Evolutionary conservation across 2,888 invertebrate species (phyloP), one percentile per base, ranked within the genome.

Genomic region (Elmis aenea): DNA sequence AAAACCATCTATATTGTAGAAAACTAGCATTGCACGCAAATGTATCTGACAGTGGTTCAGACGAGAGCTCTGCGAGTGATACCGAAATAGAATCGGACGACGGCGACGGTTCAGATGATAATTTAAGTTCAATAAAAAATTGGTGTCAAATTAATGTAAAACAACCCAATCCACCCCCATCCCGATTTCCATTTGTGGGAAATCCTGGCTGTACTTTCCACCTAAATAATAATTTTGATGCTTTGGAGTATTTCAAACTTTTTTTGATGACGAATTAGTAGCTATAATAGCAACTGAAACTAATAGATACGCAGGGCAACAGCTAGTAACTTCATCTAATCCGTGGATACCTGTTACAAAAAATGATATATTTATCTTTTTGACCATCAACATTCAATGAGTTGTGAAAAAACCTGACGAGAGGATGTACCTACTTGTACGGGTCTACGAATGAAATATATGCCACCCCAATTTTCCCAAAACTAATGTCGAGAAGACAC

Each of bases 291-390:
- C n/a, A n/a, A n/a, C n/a, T n/a, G n/a, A n/a, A n/a, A n/a, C n/a
- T 25, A 29, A 29, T n/a, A 16, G 29, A 9, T 29, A 29, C 20
- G 29, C 29, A 5, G n/a, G 12, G n/a, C 29, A 29, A 29, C 29
- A 29, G 15, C 4, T 21, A 4, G 8, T 9, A n/a, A 18, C 9
- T 20, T 29, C 29, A 5, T 13, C 11, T 5, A 3, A 11, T 6
- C 11, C 4, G 8, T 29, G 29, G 29, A 8, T 3, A 5, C n/a
- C 5, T 3, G 11, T 29, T 10, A 20, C 16, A 5, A 9, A 3
- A 18, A 8, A 16, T 18, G 29, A 29, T 20, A 29, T 29, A 21
- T 5, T 11, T 6, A 29, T 29, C 8, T 16, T 18, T 29, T 9
- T 29, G 8, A 8, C 20, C 10, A 18, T 29, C 18, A 6, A 29